These are phyloP conservation scores for Aldrovandia affinis DNA, from an alignment of 2,797 vertebrate genomes.

Conservation along the genomic window DNA sequence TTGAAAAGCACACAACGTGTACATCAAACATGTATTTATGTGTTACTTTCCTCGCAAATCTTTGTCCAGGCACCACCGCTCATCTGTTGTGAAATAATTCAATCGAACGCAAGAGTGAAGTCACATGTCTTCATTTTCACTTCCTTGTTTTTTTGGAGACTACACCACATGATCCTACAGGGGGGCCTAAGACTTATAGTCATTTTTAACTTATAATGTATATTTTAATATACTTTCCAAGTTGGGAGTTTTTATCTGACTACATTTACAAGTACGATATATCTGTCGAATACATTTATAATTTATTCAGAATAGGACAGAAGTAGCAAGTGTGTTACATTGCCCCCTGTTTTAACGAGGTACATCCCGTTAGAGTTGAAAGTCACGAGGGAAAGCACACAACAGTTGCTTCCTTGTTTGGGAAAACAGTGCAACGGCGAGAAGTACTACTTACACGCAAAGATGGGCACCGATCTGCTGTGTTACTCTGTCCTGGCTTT, in stretches of 20 bases:
- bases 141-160: constrained; percentile 9
- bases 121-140: constrained; percentile 4
- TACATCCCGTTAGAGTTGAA: background rate
- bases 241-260: background rate
- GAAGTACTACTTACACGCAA: background rate
- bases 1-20: background rate
- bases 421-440: background rate
- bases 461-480: constrained; percentile 23
- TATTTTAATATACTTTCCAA: background rate
- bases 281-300: background rate
- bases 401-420: constrained; percentile 30
- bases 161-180: background rate
- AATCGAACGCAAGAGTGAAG: background rate
- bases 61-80: background rate
- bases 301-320: background rate
- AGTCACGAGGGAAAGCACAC: background rate
- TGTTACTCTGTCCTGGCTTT: constrained; percentile 19
- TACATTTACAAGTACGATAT: background rate
- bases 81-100: background rate
- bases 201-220: background rate
- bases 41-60: background rate
- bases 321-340: background rate
- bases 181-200: background rate
- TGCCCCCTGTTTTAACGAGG: background rate
- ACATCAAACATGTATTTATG: background rate